phyloP scores from a whole-genome alignment of 2,113 vertebrate species.

The Lagenorhynchus albirostris region DNA sequence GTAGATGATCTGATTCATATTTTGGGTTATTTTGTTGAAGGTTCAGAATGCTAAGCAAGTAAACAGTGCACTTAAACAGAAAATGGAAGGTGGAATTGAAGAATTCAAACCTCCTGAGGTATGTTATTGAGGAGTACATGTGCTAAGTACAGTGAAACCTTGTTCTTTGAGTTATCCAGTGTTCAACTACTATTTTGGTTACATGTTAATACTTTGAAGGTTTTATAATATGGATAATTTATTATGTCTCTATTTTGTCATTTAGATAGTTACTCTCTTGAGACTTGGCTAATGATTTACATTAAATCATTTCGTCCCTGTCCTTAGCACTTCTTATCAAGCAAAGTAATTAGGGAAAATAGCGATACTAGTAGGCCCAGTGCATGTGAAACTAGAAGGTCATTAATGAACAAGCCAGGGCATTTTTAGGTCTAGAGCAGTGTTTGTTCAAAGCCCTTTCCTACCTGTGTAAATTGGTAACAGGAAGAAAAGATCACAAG shows the following conservation, averaged over 20 bases:
- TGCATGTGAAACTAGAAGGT: background rate
- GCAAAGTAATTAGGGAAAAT: background rate
- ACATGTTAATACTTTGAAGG: background rate
- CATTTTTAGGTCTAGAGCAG: background rate
- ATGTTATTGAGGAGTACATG: conserved; percentile 42
- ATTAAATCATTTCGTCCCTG: conserved; percentile 5
- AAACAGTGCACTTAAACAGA: conserved; percentile 98
- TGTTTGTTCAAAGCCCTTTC: background rate
- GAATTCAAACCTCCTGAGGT: conserved; percentile 96
- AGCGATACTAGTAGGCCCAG: background rate
- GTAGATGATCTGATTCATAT: background rate
- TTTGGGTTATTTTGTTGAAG: conserved; percentile 82
- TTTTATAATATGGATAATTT: background rate
- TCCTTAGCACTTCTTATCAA: background rate
- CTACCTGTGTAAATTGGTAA: background rate
- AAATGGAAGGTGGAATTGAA: conserved; percentile 94
- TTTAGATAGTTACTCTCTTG: background rate
- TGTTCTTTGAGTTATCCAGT: background rate
- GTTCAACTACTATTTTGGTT: background rate
- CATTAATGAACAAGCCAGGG: background rate
- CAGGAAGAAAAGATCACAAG: background rate
- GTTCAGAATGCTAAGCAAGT: conserved; percentile 99
- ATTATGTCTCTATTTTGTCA: background rate
- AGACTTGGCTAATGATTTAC: background rate
- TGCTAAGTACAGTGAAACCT: background rate